A percentile compares a stretch with the other conserved stretches of the same genome.
Evolutionary conservation across 2,797 vertebrate genomes (phyloP).

Genomic region (Myotis findleyi): DNA sequence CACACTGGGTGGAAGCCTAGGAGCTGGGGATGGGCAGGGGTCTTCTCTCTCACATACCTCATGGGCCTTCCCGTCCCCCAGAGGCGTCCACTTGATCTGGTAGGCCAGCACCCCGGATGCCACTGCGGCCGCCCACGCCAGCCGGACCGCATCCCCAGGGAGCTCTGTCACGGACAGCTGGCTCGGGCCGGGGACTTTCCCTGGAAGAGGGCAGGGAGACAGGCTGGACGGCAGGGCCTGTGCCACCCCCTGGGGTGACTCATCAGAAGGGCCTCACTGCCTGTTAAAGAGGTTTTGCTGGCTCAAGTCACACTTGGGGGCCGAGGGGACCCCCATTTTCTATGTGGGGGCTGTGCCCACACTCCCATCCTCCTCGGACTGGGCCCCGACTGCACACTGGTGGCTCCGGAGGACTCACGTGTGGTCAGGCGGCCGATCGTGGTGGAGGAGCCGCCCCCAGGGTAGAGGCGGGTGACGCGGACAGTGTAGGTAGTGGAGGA

Average conservation of each 20-base stretch:
- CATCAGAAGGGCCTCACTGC: not conserved
- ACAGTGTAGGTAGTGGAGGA: conserved; percentile 94
- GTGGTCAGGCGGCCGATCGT: conserved; percentile 93
- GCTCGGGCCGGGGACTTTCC: conserved; percentile 92
- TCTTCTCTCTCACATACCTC: conserved; percentile 87
- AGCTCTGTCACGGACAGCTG: conserved; percentile 92
- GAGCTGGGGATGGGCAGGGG: not conserved
- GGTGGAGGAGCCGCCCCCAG: conserved; percentile 90
- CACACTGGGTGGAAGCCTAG: not conserved
- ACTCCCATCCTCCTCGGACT: not conserved
- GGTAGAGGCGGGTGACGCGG: conserved; percentile 89
- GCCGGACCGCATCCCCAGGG: conserved; percentile 89
- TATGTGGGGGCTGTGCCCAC: not conserved
- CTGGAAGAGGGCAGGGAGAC: conserved; percentile 82
- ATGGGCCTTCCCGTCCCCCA: conserved; percentile 91
- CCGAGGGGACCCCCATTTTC: not conserved
- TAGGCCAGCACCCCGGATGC: conserved; percentile 93
- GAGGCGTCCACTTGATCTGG: conserved; percentile 95
- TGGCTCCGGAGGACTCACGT: conserved; percentile 86
- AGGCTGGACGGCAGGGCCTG: fast-evolving
- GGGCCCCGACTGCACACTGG: fast-evolving
- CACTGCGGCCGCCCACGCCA: conserved; percentile 92
- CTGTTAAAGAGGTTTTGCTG: fast-evolving
- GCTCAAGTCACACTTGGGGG: not conserved
- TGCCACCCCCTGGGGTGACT: not conserved